phyloP scores from a whole-genome alignment of 2,797 vertebrate species.

The Alcedo quadribrachys region DNA sequence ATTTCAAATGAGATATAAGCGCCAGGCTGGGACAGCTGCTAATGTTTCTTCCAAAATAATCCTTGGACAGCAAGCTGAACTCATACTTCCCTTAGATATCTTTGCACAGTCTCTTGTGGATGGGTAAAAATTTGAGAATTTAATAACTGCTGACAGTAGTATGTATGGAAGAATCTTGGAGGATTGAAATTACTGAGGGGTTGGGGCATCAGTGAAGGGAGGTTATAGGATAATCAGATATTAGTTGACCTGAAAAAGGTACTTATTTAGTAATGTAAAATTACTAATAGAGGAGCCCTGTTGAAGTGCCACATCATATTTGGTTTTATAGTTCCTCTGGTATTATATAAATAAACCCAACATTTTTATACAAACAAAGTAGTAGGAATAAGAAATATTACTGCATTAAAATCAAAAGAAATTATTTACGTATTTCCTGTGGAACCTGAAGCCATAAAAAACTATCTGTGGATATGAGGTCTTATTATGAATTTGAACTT shows the following conservation, averaged over 20 bases:
- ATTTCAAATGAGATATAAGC: slow-evolving; percentile 80
- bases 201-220: not conserved
- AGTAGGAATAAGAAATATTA: not conserved
- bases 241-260: slow-evolving; percentile 20
- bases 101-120: slow-evolving; percentile 58
- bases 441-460: not conserved
- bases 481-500: not conserved
- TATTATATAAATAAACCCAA: not conserved
- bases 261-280: slow-evolving; percentile 35
- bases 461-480: not conserved
- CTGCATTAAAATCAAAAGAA: not conserved
- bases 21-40: slow-evolving; percentile 74
- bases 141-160: slow-evolving; percentile 60
- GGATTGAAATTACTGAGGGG: slow-evolving; percentile 17
- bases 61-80: slow-evolving; percentile 71
- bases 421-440: not conserved
- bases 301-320: not conserved
- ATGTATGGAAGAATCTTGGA: slow-evolving; percentile 43
- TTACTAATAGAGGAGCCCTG: not conserved
- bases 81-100: slow-evolving; percentile 65
- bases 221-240: slow-evolving; percentile 40
- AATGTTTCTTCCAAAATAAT: slow-evolving; percentile 78
- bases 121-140: slow-evolving; percentile 60
- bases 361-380: not conserved
- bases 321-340: not conserved